Percentiles rank a stretch among this genome's conserved stretches.
Conservation (phyloP, 2,888 invertebrate species). For the Nomada lathburiana region DNA sequence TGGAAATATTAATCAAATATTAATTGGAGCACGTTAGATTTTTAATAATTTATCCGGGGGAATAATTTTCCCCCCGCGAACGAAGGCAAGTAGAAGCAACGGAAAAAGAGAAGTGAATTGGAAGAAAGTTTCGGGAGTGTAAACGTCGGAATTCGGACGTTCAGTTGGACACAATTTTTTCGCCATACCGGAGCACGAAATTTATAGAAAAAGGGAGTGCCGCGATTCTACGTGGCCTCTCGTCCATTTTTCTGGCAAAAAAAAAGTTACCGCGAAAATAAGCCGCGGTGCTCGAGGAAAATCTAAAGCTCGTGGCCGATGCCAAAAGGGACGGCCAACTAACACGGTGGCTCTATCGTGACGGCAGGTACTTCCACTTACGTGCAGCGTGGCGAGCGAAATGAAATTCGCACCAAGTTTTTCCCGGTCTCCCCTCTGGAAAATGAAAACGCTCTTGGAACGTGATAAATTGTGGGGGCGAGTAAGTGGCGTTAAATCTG, state of each 20-base stretch:
- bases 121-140: neutral
- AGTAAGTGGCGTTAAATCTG: conserved; percentile 55
- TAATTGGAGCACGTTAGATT: neutral
- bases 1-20: neutral
- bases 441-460: conserved; percentile 54
- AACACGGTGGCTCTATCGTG: conserved; percentile 43
- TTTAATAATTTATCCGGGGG: too few species aligned
- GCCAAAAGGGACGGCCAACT: conserved; percentile 39
- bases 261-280: conserved; percentile 48
- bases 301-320: conserved; percentile 36
- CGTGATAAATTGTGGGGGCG: conserved; percentile 54
- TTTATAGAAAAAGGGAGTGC: neutral
- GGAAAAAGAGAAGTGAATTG: neutral
- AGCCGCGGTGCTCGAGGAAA: conserved; percentile 26
- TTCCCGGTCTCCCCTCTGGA: conserved; percentile 33
- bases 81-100: neutral
- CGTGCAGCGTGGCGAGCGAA: conserved; percentile 44
- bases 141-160: conserved; percentile 4
- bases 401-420: conserved; percentile 60
- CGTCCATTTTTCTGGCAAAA: neutral
- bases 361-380: conserved; percentile 51
- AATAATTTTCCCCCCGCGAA: neutral
- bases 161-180: conserved; percentile 13
- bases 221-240: conserved; percentile 13
- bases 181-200: conserved; percentile 1